These are phyloP conservation scores for Colistium nudipinnis DNA, from an alignment of 2,113 vertebrate species.

Conservation along the genomic window DNA sequence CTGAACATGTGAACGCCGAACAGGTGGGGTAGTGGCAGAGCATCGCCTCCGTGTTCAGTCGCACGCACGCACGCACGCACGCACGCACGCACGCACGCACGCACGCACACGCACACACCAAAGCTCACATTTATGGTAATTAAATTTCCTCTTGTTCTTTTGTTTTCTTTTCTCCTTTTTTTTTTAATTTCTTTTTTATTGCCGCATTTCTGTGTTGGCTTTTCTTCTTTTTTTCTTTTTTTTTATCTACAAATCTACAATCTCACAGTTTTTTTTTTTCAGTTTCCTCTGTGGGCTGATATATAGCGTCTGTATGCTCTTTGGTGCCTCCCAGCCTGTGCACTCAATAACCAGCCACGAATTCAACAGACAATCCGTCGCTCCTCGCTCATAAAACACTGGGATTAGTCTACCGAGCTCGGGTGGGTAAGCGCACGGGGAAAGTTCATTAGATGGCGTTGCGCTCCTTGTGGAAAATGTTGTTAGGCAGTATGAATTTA, in stretches of 20 bases:
- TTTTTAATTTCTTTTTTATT: neutral
- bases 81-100: conserved; percentile 19
- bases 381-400: conserved; percentile 64
- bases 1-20: conserved; percentile 15
- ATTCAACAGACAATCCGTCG: conserved; percentile 64
- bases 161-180: conserved; percentile 1
- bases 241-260: too few species aligned
- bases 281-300: conserved; percentile 38
- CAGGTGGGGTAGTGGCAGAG: conserved; percentile 23
- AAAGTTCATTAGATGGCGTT: conserved; percentile 59
- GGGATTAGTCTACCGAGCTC: conserved; percentile 62
- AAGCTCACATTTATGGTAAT: conserved; percentile 34
- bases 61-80: neutral
- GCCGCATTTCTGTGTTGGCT: conserved; percentile 7
- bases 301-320: conserved; percentile 50
- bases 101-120: conserved; percentile 1
- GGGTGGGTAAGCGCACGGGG: conserved; percentile 33
- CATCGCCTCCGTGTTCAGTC: conserved; percentile 29
- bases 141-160: conserved; percentile 13
- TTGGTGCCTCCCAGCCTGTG: conserved; percentile 61
- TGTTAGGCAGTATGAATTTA: conserved; percentile 33
- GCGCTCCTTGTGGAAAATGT: conserved; percentile 39
- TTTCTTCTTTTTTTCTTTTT: conserved; percentile 16
- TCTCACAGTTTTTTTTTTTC: conserved; percentile 19
- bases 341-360: conserved; percentile 59